These are phyloP conservation scores for Neria commutata DNA, from an alignment of 2,888 invertebrate genomes.

Conservation along the genomic window DNA sequence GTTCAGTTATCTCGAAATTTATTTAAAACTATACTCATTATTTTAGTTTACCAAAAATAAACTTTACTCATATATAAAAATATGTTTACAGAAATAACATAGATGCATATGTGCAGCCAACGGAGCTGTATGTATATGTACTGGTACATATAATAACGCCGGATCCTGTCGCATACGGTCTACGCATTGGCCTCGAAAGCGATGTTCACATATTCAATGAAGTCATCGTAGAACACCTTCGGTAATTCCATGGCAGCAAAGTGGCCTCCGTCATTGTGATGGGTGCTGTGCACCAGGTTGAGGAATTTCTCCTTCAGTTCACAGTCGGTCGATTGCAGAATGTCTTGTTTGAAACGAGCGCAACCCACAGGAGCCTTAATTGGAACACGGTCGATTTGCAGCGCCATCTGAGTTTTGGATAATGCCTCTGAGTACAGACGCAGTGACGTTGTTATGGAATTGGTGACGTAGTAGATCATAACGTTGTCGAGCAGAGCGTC, in stretches of 20 bases:
- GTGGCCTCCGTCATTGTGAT: constrained; percentile 54
- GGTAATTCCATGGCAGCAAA: constrained; percentile 57
- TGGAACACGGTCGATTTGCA: constrained; percentile 56
- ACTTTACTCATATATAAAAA: no score
- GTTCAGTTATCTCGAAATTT: no score
- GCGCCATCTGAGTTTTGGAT: constrained; percentile 44
- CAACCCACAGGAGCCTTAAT: constrained; percentile 50
- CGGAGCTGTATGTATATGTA: no score
- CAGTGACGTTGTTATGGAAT: constrained; percentile 75
- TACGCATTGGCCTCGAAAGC: no score
- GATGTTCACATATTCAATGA: constrained; percentile 35
- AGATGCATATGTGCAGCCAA: no score
- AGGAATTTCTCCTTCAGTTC: constrained; percentile 45
- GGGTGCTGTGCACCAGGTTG: constrained; percentile 50
- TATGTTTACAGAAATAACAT: no score
- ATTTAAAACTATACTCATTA: no score
- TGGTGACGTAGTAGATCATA: constrained; percentile 82
- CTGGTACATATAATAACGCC: no score
- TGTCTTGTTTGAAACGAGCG: constrained; percentile 52
- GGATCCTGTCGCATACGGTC: no score
- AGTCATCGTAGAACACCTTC: constrained; percentile 49
- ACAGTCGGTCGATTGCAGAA: constrained; percentile 40
- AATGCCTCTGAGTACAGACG: constrained; percentile 75
- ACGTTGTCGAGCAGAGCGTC: constrained; percentile 80
- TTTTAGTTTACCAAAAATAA: no score